Percentiles rank a stretch among this genome's conserved stretches.
phyloP scores from a whole-genome alignment of 2,888 invertebrate genomes.

The Nycteola revayana region DNA sequence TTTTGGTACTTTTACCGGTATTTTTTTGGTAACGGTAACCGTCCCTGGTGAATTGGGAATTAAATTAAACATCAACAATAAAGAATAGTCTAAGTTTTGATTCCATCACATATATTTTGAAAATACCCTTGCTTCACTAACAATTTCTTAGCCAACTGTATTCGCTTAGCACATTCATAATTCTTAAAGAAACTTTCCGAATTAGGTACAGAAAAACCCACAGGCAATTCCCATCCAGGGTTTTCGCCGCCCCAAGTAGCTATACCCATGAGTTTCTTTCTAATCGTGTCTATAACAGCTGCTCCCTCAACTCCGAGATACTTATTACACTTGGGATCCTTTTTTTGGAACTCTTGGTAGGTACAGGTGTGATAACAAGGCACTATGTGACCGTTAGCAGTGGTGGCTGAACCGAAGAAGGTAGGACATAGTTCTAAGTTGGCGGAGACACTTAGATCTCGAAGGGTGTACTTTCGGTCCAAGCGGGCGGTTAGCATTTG shows the following conservation, averaged over 20 bases:
- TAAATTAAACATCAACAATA: too few relatives aligned
- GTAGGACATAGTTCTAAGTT: slow-evolving; percentile 42
- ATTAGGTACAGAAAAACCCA: slow-evolving; percentile 55
- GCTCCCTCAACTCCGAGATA: slow-evolving; percentile 57
- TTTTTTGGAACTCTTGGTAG: slow-evolving; percentile 21
- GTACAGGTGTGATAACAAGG: slow-evolving; percentile 61
- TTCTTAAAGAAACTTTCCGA: slow-evolving; percentile 48
- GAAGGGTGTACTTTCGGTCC: slow-evolving; percentile 39
- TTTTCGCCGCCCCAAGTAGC: slow-evolving; percentile 52
- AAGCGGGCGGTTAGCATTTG: too few relatives aligned
- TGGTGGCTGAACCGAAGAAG: slow-evolving; percentile 39
- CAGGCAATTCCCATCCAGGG: slow-evolving; percentile 40
- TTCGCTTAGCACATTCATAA: slow-evolving; percentile 46
- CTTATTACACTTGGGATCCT: slow-evolving; percentile 24
- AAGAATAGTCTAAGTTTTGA: too few relatives aligned
- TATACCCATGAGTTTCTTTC: slow-evolving; percentile 46
- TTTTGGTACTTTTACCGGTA: too few relatives aligned
- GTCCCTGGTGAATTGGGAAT: too few relatives aligned
- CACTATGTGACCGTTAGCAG: too few relatives aligned
- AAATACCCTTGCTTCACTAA: slow-evolving; percentile 32
- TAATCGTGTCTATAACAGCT: slow-evolving; percentile 39
- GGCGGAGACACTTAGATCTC: slow-evolving; percentile 40
- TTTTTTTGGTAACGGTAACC: too few relatives aligned
- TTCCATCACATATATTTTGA: slow-evolving; percentile 43
- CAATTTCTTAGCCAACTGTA: slow-evolving; percentile 26